Conservation (phyloP, 2,888 invertebrate genomes). For the Nomada flava region DNA sequence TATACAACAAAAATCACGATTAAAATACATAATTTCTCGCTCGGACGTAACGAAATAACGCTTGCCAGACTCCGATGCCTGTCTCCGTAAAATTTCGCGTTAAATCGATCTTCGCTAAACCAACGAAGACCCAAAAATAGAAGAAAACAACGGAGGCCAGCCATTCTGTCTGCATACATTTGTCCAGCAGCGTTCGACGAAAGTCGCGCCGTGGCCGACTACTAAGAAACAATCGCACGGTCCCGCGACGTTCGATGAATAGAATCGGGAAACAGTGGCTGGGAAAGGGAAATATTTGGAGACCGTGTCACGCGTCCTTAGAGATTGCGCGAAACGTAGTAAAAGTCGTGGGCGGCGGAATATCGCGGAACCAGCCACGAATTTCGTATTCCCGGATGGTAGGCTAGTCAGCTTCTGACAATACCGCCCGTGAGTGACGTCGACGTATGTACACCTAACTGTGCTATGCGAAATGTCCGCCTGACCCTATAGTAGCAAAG, state of each 20-base stretch:
- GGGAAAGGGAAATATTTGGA: slow-evolving; percentile 54
- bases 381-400: slow-evolving; percentile 81
- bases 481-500: slow-evolving; percentile 77
- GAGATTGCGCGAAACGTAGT: slow-evolving; percentile 52
- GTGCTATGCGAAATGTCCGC: slow-evolving; percentile 75
- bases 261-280: slow-evolving; percentile 22
- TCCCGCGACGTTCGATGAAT: slow-evolving; percentile 39
- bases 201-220: not conserved
- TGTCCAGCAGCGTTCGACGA: slow-evolving; percentile 16
- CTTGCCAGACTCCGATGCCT: not conserved
- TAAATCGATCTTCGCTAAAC: slow-evolving; percentile 9
- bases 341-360: slow-evolving; percentile 49
- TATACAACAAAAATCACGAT: not conserved
- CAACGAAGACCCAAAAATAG: no score
- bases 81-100: slow-evolving; percentile 24
- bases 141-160: not conserved
- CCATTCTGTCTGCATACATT: slow-evolving; percentile 14
- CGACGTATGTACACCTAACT: slow-evolving; percentile 72
- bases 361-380: slow-evolving; percentile 70
- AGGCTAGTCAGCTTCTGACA: slow-evolving; percentile 80
- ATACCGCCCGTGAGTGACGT: slow-evolving; percentile 81
- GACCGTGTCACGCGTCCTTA: slow-evolving; percentile 50
- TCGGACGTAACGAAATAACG: no score
- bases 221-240: slow-evolving; percentile 28
- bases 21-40: no score